Evolutionary conservation across 2,797 vertebrate genomes (phyloP).

Genomic region (Pyrocephalus nanus): DNA sequence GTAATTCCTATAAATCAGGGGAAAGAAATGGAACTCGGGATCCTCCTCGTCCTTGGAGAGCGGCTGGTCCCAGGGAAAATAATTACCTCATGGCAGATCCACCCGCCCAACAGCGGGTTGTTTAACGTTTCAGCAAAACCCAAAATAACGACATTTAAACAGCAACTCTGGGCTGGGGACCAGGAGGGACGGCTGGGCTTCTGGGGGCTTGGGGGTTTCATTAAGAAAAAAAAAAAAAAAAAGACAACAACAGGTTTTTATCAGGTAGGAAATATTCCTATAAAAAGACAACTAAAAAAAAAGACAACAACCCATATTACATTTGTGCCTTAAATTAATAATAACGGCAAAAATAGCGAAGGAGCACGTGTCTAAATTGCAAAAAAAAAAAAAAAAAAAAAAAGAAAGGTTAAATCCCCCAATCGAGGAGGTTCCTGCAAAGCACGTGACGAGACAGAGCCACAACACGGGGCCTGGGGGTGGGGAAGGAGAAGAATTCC

Average conservation of each 20-base stretch:
- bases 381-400: not conserved
- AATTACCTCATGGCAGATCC: not conserved
- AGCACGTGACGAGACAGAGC: not conserved
- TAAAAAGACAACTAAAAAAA: fast-evolving
- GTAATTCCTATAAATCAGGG: fast-evolving
- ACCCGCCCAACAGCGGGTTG: not conserved
- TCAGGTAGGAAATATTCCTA: fast-evolving
- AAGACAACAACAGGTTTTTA: too few relatives aligned
- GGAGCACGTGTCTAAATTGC: fast-evolving
- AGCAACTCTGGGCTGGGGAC: fast-evolving
- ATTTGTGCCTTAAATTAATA: fast-evolving
- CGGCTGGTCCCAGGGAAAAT: not conserved
- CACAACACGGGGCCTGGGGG: too few relatives aligned
- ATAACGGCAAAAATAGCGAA: fast-evolving
- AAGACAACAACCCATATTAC: fast-evolving
- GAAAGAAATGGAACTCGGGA: not conserved
- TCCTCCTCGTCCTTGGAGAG: not conserved
- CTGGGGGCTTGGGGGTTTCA: too few relatives aligned
- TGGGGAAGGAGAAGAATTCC: too few relatives aligned
- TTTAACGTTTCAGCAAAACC: not conserved
- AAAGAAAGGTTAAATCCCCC: too few relatives aligned
- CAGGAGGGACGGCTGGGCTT: not conserved
- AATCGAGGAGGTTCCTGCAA: not conserved
- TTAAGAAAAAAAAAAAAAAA: too few relatives aligned
- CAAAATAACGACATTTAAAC: fast-evolving